Percentiles rank a stretch among this genome's conserved stretches.
Conservation (phyloP, 2,113 vertebrate species). For the Harpagus bidentatus region DNA sequence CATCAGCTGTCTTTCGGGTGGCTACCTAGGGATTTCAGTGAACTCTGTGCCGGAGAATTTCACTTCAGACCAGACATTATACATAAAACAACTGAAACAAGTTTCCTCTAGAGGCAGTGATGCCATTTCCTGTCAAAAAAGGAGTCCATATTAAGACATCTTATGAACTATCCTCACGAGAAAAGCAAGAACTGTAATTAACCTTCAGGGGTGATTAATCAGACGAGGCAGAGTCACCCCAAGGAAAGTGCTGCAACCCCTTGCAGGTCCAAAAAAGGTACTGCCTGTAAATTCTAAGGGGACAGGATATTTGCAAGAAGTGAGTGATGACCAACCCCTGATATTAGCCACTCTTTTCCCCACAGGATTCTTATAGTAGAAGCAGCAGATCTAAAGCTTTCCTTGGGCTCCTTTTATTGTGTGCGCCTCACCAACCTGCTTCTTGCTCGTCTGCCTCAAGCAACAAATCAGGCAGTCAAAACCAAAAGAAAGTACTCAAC, state of each 20-base stretch:
- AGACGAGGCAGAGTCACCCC: neutral
- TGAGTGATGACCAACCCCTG: neutral
- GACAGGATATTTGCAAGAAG: neutral
- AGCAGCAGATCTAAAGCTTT: neutral
- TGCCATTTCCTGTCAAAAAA: constrained; percentile 27
- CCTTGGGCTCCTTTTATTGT: neutral
- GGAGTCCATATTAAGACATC: constrained; percentile 35
- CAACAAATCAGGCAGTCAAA: neutral
- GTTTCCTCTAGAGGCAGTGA: constrained; percentile 28
- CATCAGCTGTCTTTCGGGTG: neutral
- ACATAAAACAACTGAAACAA: neutral
- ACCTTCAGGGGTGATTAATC: neutral
- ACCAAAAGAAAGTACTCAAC: neutral
- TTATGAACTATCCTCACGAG: neutral
- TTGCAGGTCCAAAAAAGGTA: neutral
- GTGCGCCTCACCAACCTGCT: neutral
- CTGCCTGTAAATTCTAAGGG: neutral
- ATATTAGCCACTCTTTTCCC: neutral
- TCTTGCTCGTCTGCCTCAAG: neutral
- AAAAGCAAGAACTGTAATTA: neutral
- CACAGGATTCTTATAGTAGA: neutral
- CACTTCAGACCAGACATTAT: neutral
- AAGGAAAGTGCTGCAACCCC: neutral
- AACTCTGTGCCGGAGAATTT: neutral
- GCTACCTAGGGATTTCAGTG: neutral